A percentile compares a stretch with the other conserved stretches of the same genome.
These are phyloP conservation scores for Neogale vison DNA, from an alignment of 2,113 vertebrate genomes.

Conservation along the genomic window DNA sequence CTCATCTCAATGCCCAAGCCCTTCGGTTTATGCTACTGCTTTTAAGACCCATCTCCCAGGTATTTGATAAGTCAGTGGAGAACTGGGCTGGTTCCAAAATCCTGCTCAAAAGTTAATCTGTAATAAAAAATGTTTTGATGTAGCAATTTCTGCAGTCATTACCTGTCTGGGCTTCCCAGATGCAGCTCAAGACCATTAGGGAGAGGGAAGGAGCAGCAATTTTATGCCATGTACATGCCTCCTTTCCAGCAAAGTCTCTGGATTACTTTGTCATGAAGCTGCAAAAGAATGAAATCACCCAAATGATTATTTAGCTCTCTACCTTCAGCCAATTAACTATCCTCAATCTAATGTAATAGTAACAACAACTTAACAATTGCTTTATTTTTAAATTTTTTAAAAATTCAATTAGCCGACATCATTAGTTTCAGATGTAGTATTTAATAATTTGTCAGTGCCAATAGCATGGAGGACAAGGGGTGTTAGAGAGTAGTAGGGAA, in stretches of 20 bases:
- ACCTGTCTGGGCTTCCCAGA: slow-evolving; percentile 49
- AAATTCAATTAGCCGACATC: not conserved
- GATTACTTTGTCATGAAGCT: not conserved
- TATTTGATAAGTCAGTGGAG: slow-evolving; percentile 63
- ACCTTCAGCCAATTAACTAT: not conserved
- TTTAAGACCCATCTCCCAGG: slow-evolving; percentile 72
- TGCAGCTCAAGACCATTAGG: slow-evolving; percentile 32
- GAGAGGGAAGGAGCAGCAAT: not conserved
- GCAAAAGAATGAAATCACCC: not conserved
- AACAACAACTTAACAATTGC: not conserved
- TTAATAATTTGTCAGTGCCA: no score
- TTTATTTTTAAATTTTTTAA: not conserved
- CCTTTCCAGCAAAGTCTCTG: slow-evolving; percentile 8
- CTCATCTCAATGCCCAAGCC: slow-evolving; percentile 62
- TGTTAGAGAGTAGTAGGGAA: no score
- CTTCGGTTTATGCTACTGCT: slow-evolving; percentile 67
- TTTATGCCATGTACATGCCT: slow-evolving; percentile 38
- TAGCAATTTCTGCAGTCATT: slow-evolving; percentile 35
- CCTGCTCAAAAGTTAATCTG: slow-evolving; percentile 66
- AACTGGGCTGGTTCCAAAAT: slow-evolving; percentile 72
- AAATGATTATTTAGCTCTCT: not conserved
- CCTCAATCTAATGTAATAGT: not conserved
- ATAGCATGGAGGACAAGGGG: no score
- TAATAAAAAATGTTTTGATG: slow-evolving; percentile 58
- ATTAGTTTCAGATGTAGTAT: no score